Conservation (phyloP, 2,113 vertebrate genomes). For the Psilopsiagon aurifrons region DNA sequence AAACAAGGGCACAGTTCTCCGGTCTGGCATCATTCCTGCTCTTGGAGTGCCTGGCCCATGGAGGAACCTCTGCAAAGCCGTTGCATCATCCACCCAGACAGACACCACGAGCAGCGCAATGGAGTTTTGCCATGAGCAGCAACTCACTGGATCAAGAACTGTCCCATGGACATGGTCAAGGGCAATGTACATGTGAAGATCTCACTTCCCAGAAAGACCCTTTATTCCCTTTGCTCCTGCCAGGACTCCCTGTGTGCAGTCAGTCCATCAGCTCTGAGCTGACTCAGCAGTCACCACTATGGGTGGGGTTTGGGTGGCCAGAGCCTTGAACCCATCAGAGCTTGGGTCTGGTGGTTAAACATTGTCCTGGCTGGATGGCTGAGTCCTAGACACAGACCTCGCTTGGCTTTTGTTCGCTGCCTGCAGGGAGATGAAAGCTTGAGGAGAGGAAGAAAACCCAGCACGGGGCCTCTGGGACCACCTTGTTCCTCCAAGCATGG, state of each 20-base stretch:
- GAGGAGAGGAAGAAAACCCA: background rate
- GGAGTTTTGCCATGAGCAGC: background rate
- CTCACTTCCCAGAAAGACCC: background rate
- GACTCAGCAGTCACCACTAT: rapidly evolving
- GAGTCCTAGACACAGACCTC: background rate
- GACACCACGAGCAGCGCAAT: background rate
- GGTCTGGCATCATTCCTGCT: rapidly evolving
- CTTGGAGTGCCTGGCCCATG: rapidly evolving
- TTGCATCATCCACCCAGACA: rapidly evolving
- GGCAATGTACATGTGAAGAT: background rate
- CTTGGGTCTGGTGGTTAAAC: background rate
- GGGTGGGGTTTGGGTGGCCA: background rate
- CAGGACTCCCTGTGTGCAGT: rapidly evolving
- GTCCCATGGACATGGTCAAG: background rate
- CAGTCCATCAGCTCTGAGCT: too few species aligned
- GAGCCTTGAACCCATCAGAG: background rate
- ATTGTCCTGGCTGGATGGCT: background rate
- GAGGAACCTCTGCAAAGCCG: background rate
- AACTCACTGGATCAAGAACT: rapidly evolving
- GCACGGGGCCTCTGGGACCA: background rate
- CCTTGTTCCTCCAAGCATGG: background rate
- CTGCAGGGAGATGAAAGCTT: background rate
- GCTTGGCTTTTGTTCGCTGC: background rate
- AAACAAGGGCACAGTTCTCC: rapidly evolving
- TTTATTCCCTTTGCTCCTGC: background rate